Conservation (phyloP, 2,797 vertebrate species). For the Cuniculus paca region DNA sequence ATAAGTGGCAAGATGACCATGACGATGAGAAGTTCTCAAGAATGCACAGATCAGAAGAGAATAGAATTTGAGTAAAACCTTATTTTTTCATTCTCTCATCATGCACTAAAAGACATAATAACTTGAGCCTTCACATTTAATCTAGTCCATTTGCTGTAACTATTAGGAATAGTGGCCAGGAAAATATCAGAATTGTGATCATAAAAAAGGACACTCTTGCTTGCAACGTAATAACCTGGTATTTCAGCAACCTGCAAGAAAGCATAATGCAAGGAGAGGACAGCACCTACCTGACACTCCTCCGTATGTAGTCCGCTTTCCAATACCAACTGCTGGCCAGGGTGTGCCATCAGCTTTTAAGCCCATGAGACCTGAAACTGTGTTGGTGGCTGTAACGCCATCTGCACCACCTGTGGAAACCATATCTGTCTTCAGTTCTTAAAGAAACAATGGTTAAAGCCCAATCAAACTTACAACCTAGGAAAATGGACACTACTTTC, state of each 20-base stretch:
- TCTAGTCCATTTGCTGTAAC: constrained; percentile 91
- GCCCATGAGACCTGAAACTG: constrained; percentile 95
- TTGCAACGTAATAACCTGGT: constrained; percentile 82
- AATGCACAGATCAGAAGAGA: constrained; percentile 77
- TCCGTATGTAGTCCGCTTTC: constrained; percentile 92
- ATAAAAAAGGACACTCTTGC: constrained; percentile 79
- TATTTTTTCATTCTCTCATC: constrained; percentile 76
- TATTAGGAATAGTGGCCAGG: constrained; percentile 89
- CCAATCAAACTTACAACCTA: neutral
- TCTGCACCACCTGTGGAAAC: constrained; percentile 92
- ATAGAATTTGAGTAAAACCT: constrained; percentile 79
- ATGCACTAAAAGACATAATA: constrained; percentile 75
- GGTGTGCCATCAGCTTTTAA: constrained; percentile 90
- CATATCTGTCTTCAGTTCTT: constrained; percentile 56
- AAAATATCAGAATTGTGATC: constrained; percentile 80
- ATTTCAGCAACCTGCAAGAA: constrained; percentile 86
- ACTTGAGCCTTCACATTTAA: constrained; percentile 89
- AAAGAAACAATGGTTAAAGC: neutral
- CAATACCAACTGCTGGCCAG: constrained; percentile 90
- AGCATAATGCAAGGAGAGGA: constrained; percentile 83
- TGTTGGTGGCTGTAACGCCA: constrained; percentile 97
- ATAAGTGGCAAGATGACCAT: constrained; percentile 77
- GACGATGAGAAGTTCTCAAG: constrained; percentile 86
- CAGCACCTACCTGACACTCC: constrained; percentile 93
- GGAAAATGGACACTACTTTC: neutral